These are phyloP conservation scores for Eulacestoma nigropectus DNA, from an alignment of 2,113 vertebrate genomes.

Conservation along the genomic window DNA sequence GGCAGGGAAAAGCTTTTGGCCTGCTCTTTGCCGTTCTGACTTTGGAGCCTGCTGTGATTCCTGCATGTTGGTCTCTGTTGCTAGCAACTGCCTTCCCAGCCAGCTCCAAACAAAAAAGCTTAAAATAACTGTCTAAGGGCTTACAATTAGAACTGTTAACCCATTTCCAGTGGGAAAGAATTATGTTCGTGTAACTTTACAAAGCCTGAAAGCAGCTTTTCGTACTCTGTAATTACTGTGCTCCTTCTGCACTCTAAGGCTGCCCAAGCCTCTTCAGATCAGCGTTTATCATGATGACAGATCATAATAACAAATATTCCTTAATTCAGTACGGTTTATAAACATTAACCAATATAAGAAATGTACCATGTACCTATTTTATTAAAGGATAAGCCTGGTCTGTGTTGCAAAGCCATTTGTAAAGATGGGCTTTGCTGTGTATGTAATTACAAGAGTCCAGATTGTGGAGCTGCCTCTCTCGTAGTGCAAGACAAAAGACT, in stretches of 20 bases:
- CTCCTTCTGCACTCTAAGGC: neutral
- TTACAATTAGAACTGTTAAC: slow-evolving; percentile 45
- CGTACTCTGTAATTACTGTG: neutral
- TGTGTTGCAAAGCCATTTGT: neutral
- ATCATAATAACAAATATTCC: neutral
- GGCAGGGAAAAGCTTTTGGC: neutral
- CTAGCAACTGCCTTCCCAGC: slow-evolving; percentile 65
- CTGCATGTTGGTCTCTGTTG: slow-evolving; percentile 31
- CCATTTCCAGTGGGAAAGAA: slow-evolving; percentile 24
- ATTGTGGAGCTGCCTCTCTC: neutral
- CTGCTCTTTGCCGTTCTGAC: neutral
- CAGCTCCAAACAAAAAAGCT: slow-evolving; percentile 65
- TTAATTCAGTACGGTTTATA: neutral
- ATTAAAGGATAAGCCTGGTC: neutral
- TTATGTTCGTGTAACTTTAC: neutral
- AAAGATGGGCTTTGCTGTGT: neutral
- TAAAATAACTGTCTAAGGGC: slow-evolving; percentile 64
- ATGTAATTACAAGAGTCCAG: neutral
- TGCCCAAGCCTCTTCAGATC: neutral
- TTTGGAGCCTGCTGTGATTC: neutral
- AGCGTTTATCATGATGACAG: neutral
- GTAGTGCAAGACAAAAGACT: neutral
- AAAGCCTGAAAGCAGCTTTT: neutral
- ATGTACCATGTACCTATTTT: neutral
- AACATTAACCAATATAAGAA: neutral